Evolutionary conservation across 2,113 vertebrate species (phyloP), one percentile per base, ranked within the genome.

Genomic region (Otus sunia): DNA sequence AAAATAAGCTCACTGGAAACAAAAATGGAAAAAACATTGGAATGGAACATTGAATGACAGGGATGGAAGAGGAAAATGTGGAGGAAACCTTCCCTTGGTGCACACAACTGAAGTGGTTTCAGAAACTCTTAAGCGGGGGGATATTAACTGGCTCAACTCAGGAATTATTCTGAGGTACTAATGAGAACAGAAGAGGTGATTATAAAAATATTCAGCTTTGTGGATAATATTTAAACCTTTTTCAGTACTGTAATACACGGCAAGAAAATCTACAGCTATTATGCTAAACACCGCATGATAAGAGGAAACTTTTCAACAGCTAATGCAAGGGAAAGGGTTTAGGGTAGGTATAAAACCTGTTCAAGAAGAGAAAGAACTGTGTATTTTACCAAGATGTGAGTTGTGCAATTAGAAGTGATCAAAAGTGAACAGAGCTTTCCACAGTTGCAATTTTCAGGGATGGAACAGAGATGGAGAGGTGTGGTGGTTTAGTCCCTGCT

Each of bases 1-100:
- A 78, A 93, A 96, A 94, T 95, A n/a, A 95, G 67, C 50, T 90
- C 45, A 64, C 15, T 97, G 95, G 79, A 96, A 97, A 95, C 29
- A 95, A 55, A 95, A 96, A 96, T 96, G 91, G 94, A 94, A 97
- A 96, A 96, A 80, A 2, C 59, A 72, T 62, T 83, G 80, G 60
- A 73, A 68, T 90, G 74, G 77, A 96, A 91, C 88, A 91, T 2
- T 88, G 90, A 96, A 82, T 90, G 80, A 75, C 92, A 96, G 29
- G 52, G 30, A 90, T 90, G 47, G 67, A 96, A 92, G 91, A 66
- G 41, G 53, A 93, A 77, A 94, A 43, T 0, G 1, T 4, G 4
- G 74, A 87, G 67, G 52, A 90, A 95, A 91, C 29, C 71, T 92
- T 66, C 59, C 41, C n/a, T 53, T 4, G 3, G 15, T 94, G 79